Evolutionary conservation across 2,797 vertebrate genomes (phyloP).

Genomic region (Lophotriccus pileatus): DNA sequence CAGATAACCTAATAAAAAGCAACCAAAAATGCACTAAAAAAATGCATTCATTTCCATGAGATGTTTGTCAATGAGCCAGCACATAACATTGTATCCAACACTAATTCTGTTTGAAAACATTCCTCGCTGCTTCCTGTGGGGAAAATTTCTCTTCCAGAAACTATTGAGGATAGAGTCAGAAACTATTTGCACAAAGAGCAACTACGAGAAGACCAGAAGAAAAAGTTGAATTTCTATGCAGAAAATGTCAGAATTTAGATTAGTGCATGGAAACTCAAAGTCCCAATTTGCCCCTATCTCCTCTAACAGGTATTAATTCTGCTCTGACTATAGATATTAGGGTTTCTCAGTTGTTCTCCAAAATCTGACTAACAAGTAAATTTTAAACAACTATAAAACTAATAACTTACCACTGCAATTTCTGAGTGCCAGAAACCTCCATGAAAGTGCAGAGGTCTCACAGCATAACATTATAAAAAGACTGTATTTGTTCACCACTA

Average conservation of each 20-base stretch:
- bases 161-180: not conserved
- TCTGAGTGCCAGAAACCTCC: not conserved
- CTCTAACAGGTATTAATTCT: not conserved
- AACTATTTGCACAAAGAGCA: not conserved
- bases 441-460: not conserved
- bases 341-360: not conserved
- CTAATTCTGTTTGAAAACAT: not conserved
- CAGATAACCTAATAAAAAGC: not conserved
- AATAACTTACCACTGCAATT: not conserved
- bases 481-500: not conserved
- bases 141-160: not conserved
- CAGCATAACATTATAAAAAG: not conserved
- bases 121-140: not conserved
- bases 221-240: not conserved
- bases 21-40: not conserved
- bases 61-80: not conserved
- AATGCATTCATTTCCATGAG: not conserved
- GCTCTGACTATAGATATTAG: not conserved
- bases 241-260: not conserved
- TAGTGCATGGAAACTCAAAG: not conserved
- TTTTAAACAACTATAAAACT: not conserved
- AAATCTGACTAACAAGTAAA: not conserved
- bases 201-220: not conserved
- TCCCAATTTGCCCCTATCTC: accelerated
- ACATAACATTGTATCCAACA: not conserved